These are phyloP conservation scores for Pteropus alecto DNA, from an alignment of 2,113 vertebrate genomes.

Conservation along the genomic window DNA sequence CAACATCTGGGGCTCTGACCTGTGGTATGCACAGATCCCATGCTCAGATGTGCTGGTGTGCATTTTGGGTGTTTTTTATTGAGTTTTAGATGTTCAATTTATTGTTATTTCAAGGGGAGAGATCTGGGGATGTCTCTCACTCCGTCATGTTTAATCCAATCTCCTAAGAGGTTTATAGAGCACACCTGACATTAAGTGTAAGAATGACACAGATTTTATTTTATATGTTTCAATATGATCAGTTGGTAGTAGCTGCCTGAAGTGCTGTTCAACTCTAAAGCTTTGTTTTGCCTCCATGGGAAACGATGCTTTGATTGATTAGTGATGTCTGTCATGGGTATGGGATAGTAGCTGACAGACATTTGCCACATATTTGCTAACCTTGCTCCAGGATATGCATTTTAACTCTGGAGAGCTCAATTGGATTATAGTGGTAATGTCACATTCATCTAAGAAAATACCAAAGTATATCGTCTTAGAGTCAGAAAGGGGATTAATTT, in stretches of 20 bases:
- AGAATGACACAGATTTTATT: background rate
- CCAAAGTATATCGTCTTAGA: constrained; percentile 16
- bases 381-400: background rate
- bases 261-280: background rate
- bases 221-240: background rate
- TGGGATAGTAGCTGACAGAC: background rate
- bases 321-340: constrained; percentile 40
- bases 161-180: background rate
- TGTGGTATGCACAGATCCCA: too few relatives aligned
- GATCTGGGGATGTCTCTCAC: too few relatives aligned
- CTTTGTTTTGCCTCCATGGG: background rate
- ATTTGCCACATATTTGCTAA: background rate
- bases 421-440: constrained; percentile 28
- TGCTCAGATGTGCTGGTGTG: too few relatives aligned
- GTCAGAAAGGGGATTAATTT: constrained; percentile 62
- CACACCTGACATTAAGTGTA: background rate
- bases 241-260: background rate
- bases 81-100: too few relatives aligned
- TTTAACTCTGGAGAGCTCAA: constrained; percentile 37
- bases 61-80: too few relatives aligned
- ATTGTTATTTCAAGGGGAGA: too few relatives aligned
- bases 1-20: too few relatives aligned
- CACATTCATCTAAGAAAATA: constrained; percentile 36
- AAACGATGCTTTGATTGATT: background rate
- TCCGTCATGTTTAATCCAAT: too few relatives aligned